These are phyloP conservation scores for Sipunculus nudus DNA, from an alignment of 2,888 invertebrate species.

Conservation along the genomic window DNA sequence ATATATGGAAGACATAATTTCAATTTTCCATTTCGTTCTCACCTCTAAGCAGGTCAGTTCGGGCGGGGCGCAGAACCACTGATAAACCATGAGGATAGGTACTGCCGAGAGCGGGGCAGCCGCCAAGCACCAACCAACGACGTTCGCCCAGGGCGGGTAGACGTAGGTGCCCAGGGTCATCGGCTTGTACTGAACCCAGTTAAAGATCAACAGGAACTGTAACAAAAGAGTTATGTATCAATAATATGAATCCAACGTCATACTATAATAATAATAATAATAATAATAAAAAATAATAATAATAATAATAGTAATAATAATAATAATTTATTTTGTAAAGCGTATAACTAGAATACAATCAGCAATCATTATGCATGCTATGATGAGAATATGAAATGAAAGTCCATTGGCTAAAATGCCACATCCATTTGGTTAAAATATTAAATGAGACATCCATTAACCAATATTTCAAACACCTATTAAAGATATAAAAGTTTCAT, in stretches of 20 bases:
- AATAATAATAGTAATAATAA: too few relatives aligned
- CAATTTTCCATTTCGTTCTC: slow-evolving; percentile 16
- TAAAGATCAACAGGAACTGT: slow-evolving; percentile 80
- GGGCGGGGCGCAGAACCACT: slow-evolving; percentile 51
- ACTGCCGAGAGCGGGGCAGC: slow-evolving; percentile 76
- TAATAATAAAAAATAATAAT: too few relatives aligned
- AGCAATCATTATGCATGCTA: too few relatives aligned
- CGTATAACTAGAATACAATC: too few relatives aligned
- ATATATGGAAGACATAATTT: not conserved
- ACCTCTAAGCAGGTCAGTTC: slow-evolving; percentile 59
- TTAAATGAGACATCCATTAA: too few relatives aligned
- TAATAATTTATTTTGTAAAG: too few relatives aligned
- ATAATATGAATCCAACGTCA: not conserved
- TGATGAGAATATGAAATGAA: too few relatives aligned
- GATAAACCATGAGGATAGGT: slow-evolving; percentile 63
- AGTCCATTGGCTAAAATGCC: too few relatives aligned
- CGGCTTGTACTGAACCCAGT: slow-evolving; percentile 82
- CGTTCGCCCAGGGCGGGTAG: slow-evolving; percentile 84
- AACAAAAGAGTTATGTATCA: slow-evolving; percentile 37
- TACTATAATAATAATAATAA: not conserved
- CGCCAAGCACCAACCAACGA: slow-evolving; percentile 80
- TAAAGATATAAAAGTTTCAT: too few relatives aligned
- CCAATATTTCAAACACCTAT: too few relatives aligned
- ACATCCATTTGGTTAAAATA: too few relatives aligned
- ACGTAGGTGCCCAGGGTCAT: slow-evolving; percentile 77